Evolutionary conservation across 2,797 vertebrate species (phyloP), one percentile per base, ranked within the genome.

Genomic region (Platyrinchus mystaceus): DNA sequence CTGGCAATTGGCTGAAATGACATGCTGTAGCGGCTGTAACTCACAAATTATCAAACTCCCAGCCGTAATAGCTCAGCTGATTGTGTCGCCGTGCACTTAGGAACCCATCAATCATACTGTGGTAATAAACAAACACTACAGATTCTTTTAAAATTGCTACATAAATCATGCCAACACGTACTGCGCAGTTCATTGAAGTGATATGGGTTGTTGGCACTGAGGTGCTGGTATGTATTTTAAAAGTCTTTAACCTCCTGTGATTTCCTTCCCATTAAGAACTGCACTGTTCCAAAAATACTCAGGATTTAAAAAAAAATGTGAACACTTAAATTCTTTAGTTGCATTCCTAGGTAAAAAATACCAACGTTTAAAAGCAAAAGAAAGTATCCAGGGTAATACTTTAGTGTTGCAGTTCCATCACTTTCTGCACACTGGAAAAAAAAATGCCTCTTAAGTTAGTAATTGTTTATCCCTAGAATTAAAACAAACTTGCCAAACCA

Each of bases 51-150:
- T 74, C 93, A 84, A 74, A 79, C 89, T 94, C 36, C 52, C 59
- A 53, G 74, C 77, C 1, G 0, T 90, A 91, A 87, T 64, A 91
- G 64, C 93, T 91, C 88, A 89, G 77, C 83, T 96, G 95, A 96
- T 94, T 90, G 85, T 90, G 91, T 96, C 64, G 0, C 71, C 0
- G 0, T 83, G 87, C 92, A 71, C 90, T 97, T 94, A 95, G 89
- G 74, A 94, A 86, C 75, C 85, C 88, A 93, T 96, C 95, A 90
- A 37, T 97, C 93, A 90, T 52, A 47, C 55, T 58, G 80, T 74
- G 90, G 85, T 96, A 90, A 93, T 94, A 97, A 96, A 93, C 94
- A 96, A 96, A 91, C 91, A 89, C 70, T 67, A 41, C n/a, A 30
- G 90, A 90, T 86, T 94, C 87, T 90, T 96, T 88, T 82, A 43